Percentiles rank a stretch among this genome's conserved stretches.
Evolutionary conservation across 2,888 invertebrate species (phyloP).

Genomic region (Dynastes hyllus): DNA sequence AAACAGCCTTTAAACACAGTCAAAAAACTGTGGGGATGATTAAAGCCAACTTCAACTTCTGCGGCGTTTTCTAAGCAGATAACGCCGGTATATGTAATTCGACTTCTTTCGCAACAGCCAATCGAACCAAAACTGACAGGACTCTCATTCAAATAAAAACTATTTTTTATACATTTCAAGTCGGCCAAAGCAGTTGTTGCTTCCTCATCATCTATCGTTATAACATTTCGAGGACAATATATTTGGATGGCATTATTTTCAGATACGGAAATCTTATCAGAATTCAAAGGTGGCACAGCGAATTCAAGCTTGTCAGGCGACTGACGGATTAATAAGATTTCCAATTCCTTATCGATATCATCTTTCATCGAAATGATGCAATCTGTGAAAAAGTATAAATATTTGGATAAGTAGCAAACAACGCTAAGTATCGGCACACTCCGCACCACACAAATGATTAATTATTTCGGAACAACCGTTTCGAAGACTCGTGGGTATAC

Average conservation of each 20-base stretch:
- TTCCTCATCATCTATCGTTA: background rate
- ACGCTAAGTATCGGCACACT: background rate
- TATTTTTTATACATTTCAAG: slow-evolving; percentile 55
- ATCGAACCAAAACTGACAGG: no score
- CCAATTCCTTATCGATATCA: slow-evolving; percentile 73
- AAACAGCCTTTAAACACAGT: slow-evolving; percentile 74
- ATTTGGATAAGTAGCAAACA: background rate
- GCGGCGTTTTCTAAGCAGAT: slow-evolving; percentile 67
- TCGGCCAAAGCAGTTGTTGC: slow-evolving; percentile 17
- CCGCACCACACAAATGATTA: no score
- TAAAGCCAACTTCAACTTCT: slow-evolving; percentile 73
- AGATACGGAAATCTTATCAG: slow-evolving; percentile 51
- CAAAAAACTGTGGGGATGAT: slow-evolving; percentile 70
- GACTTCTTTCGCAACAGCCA: slow-evolving; percentile 60
- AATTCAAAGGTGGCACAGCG: slow-evolving; percentile 51
- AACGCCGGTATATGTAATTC: slow-evolving; percentile 68
- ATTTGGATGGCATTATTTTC: slow-evolving; percentile 53
- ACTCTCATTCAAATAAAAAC: slow-evolving; percentile 55
- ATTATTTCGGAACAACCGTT: no score
- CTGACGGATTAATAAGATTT: slow-evolving; percentile 73
- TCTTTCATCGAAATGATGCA: slow-evolving; percentile 72
- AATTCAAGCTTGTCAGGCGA: slow-evolving; percentile 62
- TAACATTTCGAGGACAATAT: slow-evolving; percentile 57
- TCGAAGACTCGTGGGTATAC: no score
- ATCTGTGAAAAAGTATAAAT: slow-evolving; percentile 43